Percentiles rank a stretch among this genome's conserved stretches.
Conservation (phyloP, 2,113 vertebrate species). For the Brienomyrus longianalis region DNA sequence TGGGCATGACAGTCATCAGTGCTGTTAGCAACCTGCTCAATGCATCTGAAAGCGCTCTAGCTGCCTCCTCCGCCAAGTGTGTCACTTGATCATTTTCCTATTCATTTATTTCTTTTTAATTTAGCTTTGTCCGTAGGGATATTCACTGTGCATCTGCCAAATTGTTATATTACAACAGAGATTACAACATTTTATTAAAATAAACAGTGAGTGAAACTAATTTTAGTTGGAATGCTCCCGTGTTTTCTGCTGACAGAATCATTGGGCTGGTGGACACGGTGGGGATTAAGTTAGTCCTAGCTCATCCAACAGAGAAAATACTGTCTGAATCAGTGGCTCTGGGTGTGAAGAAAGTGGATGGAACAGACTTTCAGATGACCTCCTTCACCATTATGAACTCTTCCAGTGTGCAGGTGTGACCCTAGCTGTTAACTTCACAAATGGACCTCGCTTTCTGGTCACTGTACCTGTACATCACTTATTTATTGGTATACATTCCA, state of each 20-base stretch:
- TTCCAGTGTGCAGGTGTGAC: slow-evolving; percentile 67
- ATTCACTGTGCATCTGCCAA: not conserved
- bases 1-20: slow-evolving; percentile 58
- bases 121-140: not conserved
- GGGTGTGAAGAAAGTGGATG: slow-evolving; percentile 68
- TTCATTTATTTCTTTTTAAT: not conserved
- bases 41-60: slow-evolving; percentile 51
- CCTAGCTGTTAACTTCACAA: not conserved
- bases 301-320: slow-evolving; percentile 49
- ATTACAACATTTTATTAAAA: not conserved
- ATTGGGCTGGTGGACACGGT: slow-evolving; percentile 79
- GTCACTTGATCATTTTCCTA: not conserved
- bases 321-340: slow-evolving; percentile 70
- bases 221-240: not conserved
- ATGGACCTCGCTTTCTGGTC: not conserved
- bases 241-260: slow-evolving; percentile 58
- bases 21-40: slow-evolving; percentile 73
- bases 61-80: slow-evolving; percentile 69
- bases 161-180: not conserved
- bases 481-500: not conserved
- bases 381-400: slow-evolving; percentile 70
- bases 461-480: not conserved
- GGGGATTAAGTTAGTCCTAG: slow-evolving; percentile 74
- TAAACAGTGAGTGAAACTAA: not conserved
- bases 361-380: slow-evolving; percentile 59